phyloP scores from a whole-genome alignment of 2,797 vertebrate species.

The Cyclopterus lumpus region DNA sequence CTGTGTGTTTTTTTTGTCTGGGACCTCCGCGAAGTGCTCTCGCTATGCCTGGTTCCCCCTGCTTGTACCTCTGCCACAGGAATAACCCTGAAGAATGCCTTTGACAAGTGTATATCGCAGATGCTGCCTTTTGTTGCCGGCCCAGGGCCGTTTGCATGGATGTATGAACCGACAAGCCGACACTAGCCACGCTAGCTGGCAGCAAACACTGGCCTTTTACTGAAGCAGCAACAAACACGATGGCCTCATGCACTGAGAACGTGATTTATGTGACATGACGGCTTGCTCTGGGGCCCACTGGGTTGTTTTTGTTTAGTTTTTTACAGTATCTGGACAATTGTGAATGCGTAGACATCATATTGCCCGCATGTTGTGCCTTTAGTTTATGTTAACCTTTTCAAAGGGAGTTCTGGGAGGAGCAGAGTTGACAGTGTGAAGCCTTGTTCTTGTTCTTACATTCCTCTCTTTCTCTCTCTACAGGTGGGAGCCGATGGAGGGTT shows the following conservation, averaged over 20 bases:
- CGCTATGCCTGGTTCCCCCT: constrained; percentile 64
- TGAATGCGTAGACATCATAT: constrained; percentile 64
- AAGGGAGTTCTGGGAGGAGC: constrained; percentile 45
- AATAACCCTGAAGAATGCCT: constrained; percentile 79
- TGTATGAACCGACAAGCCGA: constrained; percentile 79
- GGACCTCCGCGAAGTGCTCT: constrained; percentile 74
- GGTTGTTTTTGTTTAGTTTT: constrained; percentile 43
- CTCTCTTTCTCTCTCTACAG: constrained; percentile 63
- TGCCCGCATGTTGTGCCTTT: constrained; percentile 71
- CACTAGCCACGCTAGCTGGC: constrained; percentile 67
- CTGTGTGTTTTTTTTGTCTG: constrained; percentile 69
- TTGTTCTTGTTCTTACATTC: constrained; percentile 69
- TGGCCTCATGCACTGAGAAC: constrained; percentile 68
- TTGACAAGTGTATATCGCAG: constrained; percentile 77
- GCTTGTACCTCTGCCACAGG: constrained; percentile 65
- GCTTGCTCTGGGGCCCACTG: constrained; percentile 52
- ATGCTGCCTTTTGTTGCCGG: constrained; percentile 78
- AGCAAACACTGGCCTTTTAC: constrained; percentile 66
- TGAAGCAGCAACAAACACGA: constrained; percentile 72
- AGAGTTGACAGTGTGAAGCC: constrained; percentile 55
- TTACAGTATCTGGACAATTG: constrained; percentile 71
- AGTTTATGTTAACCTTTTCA: constrained; percentile 79
- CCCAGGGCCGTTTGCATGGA: constrained; percentile 65
- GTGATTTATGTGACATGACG: constrained; percentile 79
- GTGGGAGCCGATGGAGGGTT: constrained; percentile 77